Evolutionary conservation across 2,797 vertebrate species (phyloP).

Genomic region (Poecilia picta): DNA sequence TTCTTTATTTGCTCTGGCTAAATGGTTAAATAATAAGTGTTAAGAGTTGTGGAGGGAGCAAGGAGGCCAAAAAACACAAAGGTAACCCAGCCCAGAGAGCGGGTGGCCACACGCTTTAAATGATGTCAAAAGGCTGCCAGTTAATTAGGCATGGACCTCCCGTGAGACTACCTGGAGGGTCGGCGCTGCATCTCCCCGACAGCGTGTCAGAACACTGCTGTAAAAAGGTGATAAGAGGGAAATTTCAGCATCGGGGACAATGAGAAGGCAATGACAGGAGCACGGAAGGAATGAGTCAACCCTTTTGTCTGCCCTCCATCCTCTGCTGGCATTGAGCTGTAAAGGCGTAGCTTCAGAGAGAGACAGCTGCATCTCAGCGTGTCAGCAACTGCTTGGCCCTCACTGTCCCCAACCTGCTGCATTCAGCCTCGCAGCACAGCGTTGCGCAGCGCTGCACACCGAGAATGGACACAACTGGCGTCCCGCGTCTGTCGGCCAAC

Average conservation of each 20-base stretch:
- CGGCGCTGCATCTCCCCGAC: constrained; percentile 32
- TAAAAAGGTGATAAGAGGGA: constrained; percentile 57
- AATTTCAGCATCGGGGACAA: constrained; percentile 20
- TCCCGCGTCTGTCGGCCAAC: constrained; percentile 50
- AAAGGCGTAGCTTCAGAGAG: constrained; percentile 38
- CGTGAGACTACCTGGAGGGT: constrained; percentile 78
- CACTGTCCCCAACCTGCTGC: constrained; percentile 24
- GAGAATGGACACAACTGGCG: constrained; percentile 42
- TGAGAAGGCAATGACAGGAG: constrained; percentile 16
- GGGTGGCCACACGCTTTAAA: constrained; percentile 62
- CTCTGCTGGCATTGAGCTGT: constrained; percentile 37
- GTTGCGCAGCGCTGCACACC: constrained; percentile 26
- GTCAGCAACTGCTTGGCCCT: constrained; percentile 44
- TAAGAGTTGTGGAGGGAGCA: constrained; percentile 31
- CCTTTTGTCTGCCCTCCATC: constrained; percentile 49
- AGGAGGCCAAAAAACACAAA: constrained; percentile 66
- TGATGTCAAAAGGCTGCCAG: constrained; percentile 67
- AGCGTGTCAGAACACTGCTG: constrained; percentile 14
- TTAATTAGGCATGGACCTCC: constrained; percentile 79
- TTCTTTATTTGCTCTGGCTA: constrained; percentile 38
- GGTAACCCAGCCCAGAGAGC: constrained; percentile 46
- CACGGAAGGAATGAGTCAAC: constrained; percentile 32
- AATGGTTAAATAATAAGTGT: constrained; percentile 47
- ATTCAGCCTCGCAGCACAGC: constrained; percentile 29
- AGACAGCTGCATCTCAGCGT: constrained; percentile 59